Evolutionary conservation across 2,888 invertebrate species (phyloP).

Genomic region (Lottia gigantea): DNA sequence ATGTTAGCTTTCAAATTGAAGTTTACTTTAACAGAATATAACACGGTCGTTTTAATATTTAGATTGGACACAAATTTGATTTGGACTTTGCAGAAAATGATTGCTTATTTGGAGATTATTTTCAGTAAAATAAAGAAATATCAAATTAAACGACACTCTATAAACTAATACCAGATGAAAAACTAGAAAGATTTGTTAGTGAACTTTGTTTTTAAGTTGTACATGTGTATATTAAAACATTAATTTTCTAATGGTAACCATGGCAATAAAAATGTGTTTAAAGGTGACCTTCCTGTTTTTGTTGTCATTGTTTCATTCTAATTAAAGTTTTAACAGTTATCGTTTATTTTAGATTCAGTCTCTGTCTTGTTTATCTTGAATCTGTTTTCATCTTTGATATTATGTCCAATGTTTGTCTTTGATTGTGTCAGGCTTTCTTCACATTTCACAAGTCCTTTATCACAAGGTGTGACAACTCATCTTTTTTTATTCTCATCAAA

Average conservation of each 20-base stretch:
- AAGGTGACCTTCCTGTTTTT: too few species aligned
- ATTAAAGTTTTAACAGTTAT: too few species aligned
- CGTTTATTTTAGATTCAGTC: not conserved
- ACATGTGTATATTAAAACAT: too few species aligned
- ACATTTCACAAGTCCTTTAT: conserved; percentile 1
- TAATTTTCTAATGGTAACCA: too few species aligned
- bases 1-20: conserved; percentile 5
- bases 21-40: conserved; percentile 3
- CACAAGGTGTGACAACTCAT: conserved; percentile 3
- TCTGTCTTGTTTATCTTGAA: not conserved
- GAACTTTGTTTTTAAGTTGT: too few species aligned
- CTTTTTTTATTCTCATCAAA: conserved; percentile 2
- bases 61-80: not conserved
- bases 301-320: too few species aligned
- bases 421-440: conserved; percentile 8
- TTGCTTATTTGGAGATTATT: not conserved
- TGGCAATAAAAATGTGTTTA: too few species aligned
- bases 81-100: not conserved
- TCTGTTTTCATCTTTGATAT: conserved; percentile 5
- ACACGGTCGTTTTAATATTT: not conserved
- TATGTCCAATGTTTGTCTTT: conserved; percentile 6
- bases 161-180: too few species aligned
- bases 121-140: too few species aligned
- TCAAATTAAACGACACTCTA: too few species aligned
- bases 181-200: too few species aligned